Evolutionary conservation across 2,113 vertebrate species (phyloP).

Genomic region (Ploceus nigricollis): DNA sequence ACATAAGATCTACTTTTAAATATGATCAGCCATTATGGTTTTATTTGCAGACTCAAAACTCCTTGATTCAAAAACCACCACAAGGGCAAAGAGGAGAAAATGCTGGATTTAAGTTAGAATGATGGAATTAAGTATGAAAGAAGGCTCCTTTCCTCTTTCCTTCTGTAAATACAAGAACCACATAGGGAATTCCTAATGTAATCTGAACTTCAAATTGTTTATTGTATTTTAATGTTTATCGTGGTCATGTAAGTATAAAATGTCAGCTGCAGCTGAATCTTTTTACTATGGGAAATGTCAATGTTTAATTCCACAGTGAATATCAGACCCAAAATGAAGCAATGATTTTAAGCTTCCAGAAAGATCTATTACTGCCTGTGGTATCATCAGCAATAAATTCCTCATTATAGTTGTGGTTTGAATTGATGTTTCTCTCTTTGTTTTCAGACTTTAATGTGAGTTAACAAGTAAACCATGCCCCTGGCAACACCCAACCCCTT

Average conservation of each 20-base stretch:
- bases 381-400: slow-evolving; percentile 7
- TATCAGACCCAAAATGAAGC: not conserved
- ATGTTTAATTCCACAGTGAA: not conserved
- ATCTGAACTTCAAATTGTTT: not conserved
- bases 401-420: not conserved
- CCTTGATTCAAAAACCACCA: not conserved
- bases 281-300: not conserved
- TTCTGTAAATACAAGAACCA: not conserved
- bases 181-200: not conserved
- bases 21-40: not conserved
- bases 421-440: not conserved
- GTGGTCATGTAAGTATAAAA: not conserved
- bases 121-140: not conserved
- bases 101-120: not conserved
- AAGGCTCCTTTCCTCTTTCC: not conserved
- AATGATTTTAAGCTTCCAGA: not conserved
- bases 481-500: not conserved
- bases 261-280: not conserved
- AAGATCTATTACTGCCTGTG: not conserved
- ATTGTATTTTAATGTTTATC: not conserved
- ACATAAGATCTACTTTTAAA: not conserved
- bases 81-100: not conserved
- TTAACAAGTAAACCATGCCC: not conserved
- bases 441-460: not conserved
- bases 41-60: not conserved